Conservation (phyloP, 2,888 invertebrate species). For the Acheta domesticus region DNA sequence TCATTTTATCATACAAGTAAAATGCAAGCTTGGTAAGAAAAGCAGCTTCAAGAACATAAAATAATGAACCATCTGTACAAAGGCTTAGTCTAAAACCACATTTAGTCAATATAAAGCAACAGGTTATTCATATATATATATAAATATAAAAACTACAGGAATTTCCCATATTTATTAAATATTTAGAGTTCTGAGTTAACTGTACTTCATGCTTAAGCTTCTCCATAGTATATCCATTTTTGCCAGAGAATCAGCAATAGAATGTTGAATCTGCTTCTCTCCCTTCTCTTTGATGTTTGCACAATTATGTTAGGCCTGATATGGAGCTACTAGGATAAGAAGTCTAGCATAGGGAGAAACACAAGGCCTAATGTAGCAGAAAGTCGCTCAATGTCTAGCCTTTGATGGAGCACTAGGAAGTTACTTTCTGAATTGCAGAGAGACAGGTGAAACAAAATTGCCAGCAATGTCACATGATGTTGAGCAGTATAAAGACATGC, state of each 20-base stretch:
- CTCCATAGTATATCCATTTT: background rate
- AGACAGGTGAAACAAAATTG: background rate
- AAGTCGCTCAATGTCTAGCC: background rate
- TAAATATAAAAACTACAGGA: background rate
- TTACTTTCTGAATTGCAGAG: background rate
- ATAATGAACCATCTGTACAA: background rate
- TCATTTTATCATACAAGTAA: too few relatives aligned
- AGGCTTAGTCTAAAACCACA: background rate
- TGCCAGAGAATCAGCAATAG: background rate
- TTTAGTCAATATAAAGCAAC: background rate
- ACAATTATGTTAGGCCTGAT: too few relatives aligned
- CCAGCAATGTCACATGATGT: background rate
- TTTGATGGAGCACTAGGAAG: background rate
- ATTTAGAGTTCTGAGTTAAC: background rate
- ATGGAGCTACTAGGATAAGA: too few relatives aligned
- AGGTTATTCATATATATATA: background rate
- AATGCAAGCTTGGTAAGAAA: background rate
- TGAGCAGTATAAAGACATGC: conserved; percentile 7
- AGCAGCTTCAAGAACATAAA: background rate
- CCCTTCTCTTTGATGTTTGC: too few relatives aligned
- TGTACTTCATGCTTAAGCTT: background rate
- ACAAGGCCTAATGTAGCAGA: conserved; percentile 4
- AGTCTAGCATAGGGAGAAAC: background rate
- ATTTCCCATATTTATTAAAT: background rate
- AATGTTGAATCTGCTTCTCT: background rate